phyloP scores from a whole-genome alignment of 2,797 vertebrate genomes.

The Sciaenops ocellatus region DNA sequence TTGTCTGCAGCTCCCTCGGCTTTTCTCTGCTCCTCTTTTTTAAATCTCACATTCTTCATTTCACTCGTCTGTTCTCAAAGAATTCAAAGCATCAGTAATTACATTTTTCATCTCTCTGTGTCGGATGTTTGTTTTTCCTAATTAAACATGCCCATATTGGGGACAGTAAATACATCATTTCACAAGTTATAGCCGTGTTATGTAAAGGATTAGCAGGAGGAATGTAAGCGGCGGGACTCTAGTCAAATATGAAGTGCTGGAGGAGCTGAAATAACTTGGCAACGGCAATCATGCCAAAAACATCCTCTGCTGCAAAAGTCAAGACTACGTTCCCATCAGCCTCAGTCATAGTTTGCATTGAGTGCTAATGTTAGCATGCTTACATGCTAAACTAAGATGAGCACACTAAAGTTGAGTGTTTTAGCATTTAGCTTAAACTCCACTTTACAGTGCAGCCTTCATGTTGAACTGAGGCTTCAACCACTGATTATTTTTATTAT shows the following conservation, averaged over 20 bases:
- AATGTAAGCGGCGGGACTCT: not conserved
- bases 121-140: not conserved
- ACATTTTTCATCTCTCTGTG: not conserved
- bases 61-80: constrained; percentile 4
- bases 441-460: not conserved
- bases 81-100: too few species aligned
- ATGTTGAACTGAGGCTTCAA: not conserved
- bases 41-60: not conserved
- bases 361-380: too few species aligned
- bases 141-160: not conserved
- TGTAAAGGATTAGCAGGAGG: not conserved
- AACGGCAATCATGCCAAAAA: too few species aligned
- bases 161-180: constrained; percentile 8
- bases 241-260: not conserved
- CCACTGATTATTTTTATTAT: too few species aligned
- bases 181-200: not conserved
- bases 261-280: not conserved
- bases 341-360: not conserved
- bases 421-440: not conserved
- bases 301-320: not conserved
- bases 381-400: too few species aligned
- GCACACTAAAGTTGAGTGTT: too few species aligned
- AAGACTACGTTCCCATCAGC: not conserved
- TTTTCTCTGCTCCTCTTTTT: constrained; percentile 15
- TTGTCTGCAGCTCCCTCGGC: constrained; percentile 33